Evolutionary conservation across 1,140 invertebrate genomes (phyloP), one percentile per base, ranked within the genome.

Genomic region (Thalassaphorura encarpata): DNA sequence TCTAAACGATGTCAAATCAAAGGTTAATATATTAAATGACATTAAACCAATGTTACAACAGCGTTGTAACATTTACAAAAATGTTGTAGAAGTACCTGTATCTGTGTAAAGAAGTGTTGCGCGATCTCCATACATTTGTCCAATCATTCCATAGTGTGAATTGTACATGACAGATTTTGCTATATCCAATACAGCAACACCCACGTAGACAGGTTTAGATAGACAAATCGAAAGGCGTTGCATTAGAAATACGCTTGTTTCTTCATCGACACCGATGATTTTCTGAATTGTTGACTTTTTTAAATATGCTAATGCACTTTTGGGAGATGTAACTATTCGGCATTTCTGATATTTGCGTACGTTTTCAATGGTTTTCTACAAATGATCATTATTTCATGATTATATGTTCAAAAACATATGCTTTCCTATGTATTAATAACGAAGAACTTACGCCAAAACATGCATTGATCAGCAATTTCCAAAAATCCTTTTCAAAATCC

Each of bases 401-500:
- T n/a, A n/a, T n/a, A n/a, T n/a, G n/a, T n/a, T n/a, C n/a, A n/a
- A n/a, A n/a, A n/a, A n/a, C n/a, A n/a, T n/a, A n/a, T n/a, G n/a
- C n/a, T n/a, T n/a, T n/a, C n/a, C n/a, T n/a, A n/a, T n/a, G n/a
- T n/a, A n/a, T n/a, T n/a, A n/a, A n/a, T n/a, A n/a, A n/a, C n/a
- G n/a, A n/a, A n/a, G n/a, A n/a, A n/a, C n/a, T 29, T 66, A 75
- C 73, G 3, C 76, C 73, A 67, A 74, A 72, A 15, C 71, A 63
- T 4, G 63, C 45, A 56, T 75, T 74, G 52, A 71, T 74, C 63
- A 73, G 68, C 4, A 73, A 56, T 66, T 77, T 77, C 52, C 57
- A 76, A 48, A 73, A 69, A 47, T 74, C 68, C 64, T 74, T 71
- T 60, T 71, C 67, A 61, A 75, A 75, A 18, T 66, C 67, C 49